Conservation (phyloP, 2,888 invertebrate genomes). For the Epinotia bilunana region DNA sequence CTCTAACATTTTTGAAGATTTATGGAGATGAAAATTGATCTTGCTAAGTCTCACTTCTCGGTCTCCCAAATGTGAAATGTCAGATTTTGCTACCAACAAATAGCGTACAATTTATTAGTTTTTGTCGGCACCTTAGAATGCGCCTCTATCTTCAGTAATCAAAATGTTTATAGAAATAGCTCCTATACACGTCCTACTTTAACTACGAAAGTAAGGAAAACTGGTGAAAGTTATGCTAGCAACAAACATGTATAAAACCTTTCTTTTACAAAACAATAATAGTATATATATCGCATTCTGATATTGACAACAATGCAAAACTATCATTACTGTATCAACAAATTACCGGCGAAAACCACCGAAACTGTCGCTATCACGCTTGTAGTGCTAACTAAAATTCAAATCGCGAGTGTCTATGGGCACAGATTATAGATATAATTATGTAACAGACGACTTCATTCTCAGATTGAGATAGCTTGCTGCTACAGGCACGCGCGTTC, state of each 20-base stretch:
- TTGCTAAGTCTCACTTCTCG: background rate
- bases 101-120: too few species aligned
- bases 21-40: background rate
- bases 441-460: slow-evolving; percentile 68
- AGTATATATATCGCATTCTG: background rate
- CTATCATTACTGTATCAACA: background rate
- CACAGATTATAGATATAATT: slow-evolving; percentile 57
- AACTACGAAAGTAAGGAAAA: too few species aligned
- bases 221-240: background rate
- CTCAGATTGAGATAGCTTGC: slow-evolving; percentile 63
- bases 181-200: too few species aligned
- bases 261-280: background rate
- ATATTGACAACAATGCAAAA: background rate
- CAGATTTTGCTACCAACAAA: too few species aligned
- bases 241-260: background rate
- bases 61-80: too few species aligned
- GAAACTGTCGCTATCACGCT: slow-evolving; percentile 25
- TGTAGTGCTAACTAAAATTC: slow-evolving; percentile 33
- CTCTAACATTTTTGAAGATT: background rate
- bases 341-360: slow-evolving; percentile 16
- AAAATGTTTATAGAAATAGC: too few species aligned
- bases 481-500: slow-evolving; percentile 54
- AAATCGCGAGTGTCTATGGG: slow-evolving; percentile 45
- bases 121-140: too few species aligned
- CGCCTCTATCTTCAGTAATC: too few species aligned